Evolutionary conservation across 2,888 invertebrate species (phyloP).

Genomic region (Salpingus planirostris): DNA sequence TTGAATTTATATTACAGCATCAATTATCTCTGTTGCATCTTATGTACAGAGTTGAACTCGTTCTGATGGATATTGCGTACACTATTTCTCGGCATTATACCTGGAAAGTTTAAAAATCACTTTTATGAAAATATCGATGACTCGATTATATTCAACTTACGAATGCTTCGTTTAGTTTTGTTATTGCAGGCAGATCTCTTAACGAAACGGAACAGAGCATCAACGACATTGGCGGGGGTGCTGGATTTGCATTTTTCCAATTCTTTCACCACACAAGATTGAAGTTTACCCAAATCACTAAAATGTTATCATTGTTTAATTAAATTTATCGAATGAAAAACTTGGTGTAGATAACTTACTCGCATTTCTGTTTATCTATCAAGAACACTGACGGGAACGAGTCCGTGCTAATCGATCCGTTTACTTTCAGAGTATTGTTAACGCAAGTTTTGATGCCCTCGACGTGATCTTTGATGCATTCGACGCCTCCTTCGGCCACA

Average conservation of each 20-base stretch:
- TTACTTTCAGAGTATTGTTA: constrained; percentile 51
- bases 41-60: too few species aligned
- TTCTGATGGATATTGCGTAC: too few species aligned
- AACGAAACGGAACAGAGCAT: constrained; percentile 64
- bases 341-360: constrained; percentile 41
- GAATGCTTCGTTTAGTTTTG: constrained; percentile 15
- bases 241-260: constrained; percentile 61
- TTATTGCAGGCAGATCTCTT: constrained; percentile 20
- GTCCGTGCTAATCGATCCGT: constrained; percentile 41
- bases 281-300: constrained; percentile 48
- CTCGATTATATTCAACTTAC: too few species aligned
- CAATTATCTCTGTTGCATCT: too few species aligned
- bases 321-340: too few species aligned
- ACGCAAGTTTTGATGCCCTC: constrained; percentile 54
- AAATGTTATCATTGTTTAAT: constrained; percentile 1
- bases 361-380: constrained; percentile 50
- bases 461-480: constrained; percentile 57
- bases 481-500: constrained; percentile 71
- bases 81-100: too few species aligned
- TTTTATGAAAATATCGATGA: too few species aligned
- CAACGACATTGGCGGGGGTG: constrained; percentile 71
- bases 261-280: constrained; percentile 50
- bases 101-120: too few species aligned
- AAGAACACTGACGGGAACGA: constrained; percentile 51
- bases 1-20: too few species aligned